Conservation (phyloP, 2,888 invertebrate species). For the Netelia melanura region DNA sequence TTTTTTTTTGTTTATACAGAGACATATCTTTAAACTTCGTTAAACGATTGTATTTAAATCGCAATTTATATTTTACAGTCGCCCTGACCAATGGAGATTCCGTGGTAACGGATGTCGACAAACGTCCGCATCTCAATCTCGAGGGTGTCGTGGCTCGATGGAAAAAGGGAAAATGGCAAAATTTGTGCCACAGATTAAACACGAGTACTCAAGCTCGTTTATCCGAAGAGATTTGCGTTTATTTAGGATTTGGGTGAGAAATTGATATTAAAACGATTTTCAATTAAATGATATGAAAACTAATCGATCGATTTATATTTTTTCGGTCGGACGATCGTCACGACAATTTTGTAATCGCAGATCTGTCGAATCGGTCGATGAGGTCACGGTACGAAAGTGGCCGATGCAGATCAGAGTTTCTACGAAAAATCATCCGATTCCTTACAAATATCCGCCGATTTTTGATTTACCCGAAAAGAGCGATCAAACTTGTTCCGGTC, state of each 20-base stretch:
- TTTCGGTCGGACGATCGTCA: too few species aligned
- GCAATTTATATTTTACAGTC: conserved; percentile 84
- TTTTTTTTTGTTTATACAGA: not conserved
- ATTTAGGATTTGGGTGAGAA: conserved; percentile 89
- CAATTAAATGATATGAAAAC: not conserved
- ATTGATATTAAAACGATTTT: not conserved
- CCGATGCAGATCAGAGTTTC: conserved; percentile 53
- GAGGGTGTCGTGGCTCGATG: conserved; percentile 89
- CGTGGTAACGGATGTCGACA: conserved; percentile 87
- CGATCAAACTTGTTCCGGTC: conserved; percentile 72
- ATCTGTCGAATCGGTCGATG: conserved; percentile 77
- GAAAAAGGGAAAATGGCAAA: conserved; percentile 88
- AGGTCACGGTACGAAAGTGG: conserved; percentile 68
- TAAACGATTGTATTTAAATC: not conserved
- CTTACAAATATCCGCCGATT: conserved; percentile 63
- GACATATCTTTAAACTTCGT: not conserved
- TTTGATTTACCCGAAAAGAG: conserved; percentile 61
- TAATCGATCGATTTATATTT: not conserved
- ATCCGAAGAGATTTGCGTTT: conserved; percentile 87
- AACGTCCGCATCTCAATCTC: conserved; percentile 87
- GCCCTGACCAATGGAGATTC: conserved; percentile 89
- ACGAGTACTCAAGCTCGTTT: conserved; percentile 81
- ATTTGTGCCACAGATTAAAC: conserved; percentile 87
- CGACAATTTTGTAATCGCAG: conserved; percentile 66
- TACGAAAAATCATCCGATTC: conserved; percentile 27